Base-by-base conservation (phyloP, 2,113 vertebrate species). In the Setophaga petechia region DNA sequence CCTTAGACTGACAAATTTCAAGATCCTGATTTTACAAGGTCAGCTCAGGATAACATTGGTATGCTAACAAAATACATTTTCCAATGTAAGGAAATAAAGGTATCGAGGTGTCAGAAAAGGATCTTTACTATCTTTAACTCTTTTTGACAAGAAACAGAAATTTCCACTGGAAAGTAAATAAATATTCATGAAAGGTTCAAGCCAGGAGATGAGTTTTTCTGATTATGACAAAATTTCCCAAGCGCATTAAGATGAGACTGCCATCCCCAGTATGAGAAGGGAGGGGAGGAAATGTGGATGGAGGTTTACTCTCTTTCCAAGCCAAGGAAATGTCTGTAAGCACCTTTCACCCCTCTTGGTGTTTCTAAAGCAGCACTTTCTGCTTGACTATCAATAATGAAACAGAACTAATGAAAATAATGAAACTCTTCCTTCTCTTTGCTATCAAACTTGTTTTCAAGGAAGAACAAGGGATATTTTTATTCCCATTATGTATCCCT, bases 131-230 rank as follows among this genome's bases (percentile, higher is more conserved):
- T 62, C 22, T 5, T 87, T 93, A 94, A 91, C 31, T 86, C 65
- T 63, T 90, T 91, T 82, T 67, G 71, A 95, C 1, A 0, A 91
- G 44, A 89, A 93, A 43, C 55, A 96, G 89, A 94, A 93, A 79
- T 66, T 96, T 91, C 65, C 35, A 44, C 57, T 63, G 58, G 31
- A 96, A 95, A 94, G 61, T 69, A 86, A 93, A 88, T 93, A 94
- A 51, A 94, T 93, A 96, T 94, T 94, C 80, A 93, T 89, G 65
- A 67, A 90, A 95, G 21, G 44, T 93, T 86, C 73, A 39, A 91
- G 61, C n/a, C 66, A 67, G 7, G 10, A 84, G 89, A 91, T 74
- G 43, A 96, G 62, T 88, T 91, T 57, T 37, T 86, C 90, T 65
- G 84, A 95, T 87, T 93, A 92, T 84, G 83, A 85, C 83, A 83